Conservation (phyloP, 2,113 vertebrate species). For the Zosterops japonicus region DNA sequence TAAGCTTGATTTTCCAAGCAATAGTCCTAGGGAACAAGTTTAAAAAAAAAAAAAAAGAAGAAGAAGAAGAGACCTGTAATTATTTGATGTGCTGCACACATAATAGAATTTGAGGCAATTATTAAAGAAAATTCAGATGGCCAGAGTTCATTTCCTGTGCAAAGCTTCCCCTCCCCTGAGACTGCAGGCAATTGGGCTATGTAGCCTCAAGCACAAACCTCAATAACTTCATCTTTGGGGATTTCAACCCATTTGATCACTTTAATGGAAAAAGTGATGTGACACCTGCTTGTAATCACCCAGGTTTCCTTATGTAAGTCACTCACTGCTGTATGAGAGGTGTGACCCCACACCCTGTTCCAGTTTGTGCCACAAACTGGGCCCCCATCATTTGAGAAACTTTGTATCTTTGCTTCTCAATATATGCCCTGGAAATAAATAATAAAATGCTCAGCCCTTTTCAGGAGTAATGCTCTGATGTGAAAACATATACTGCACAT, state of each 20-base stretch:
- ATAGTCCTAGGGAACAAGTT: not conserved
- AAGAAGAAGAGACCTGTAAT: not conserved
- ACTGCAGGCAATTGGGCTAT: not conserved
- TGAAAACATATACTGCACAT: fast-evolving
- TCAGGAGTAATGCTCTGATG: not conserved
- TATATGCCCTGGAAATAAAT: not conserved
- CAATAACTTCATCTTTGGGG: not conserved
- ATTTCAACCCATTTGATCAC: constrained; percentile 37
- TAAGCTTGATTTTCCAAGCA: not conserved
- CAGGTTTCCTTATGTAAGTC: not conserved
- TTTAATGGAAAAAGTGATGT: constrained; percentile 38
- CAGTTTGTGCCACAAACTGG: not conserved
- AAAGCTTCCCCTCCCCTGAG: not conserved
- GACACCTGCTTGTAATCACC: constrained; percentile 24
- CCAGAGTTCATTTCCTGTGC: constrained; percentile 11
- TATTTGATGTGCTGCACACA: not conserved
- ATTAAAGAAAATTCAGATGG: not conserved
- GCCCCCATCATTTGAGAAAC: not conserved
- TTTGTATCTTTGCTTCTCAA: not conserved
- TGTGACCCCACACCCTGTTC: not conserved
- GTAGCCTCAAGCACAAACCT: constrained; percentile 3
- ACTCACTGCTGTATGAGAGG: fast-evolving
- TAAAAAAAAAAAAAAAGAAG: not conserved
- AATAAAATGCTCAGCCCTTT: not conserved
- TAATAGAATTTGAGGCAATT: constrained; percentile 5